Evolutionary conservation across 2,888 invertebrate genomes (phyloP).

Genomic region (Rhogogaster chlorosoma): DNA sequence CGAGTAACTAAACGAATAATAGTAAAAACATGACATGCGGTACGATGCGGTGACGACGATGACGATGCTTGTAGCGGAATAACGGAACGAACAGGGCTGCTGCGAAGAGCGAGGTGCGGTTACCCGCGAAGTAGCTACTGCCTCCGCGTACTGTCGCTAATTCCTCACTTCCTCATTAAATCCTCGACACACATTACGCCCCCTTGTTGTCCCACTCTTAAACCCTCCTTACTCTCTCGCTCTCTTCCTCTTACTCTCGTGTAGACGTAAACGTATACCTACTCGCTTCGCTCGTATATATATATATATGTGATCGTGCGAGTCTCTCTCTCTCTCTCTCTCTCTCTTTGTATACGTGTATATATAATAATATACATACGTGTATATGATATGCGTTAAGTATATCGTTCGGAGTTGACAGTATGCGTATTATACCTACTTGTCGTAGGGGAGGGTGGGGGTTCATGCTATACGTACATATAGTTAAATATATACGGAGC

Average conservation of each 20-base stretch:
- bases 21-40: slow-evolving; percentile 15
- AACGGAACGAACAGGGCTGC: slow-evolving; percentile 37
- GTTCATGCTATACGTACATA: not conserved
- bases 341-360: not conserved
- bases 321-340: not conserved
- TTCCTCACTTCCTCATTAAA: slow-evolving; percentile 78
- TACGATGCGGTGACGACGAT: not conserved
- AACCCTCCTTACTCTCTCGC: slow-evolving; percentile 52
- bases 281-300: not conserved
- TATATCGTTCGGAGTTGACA: not conserved
- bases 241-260: not conserved
- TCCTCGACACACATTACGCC: slow-evolving; percentile 71
- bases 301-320: not conserved
- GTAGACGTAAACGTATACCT: not conserved
- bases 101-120: not conserved
- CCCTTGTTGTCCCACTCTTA: slow-evolving; percentile 63
- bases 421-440: not conserved
- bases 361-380: not conserved
- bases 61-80: slow-evolving; percentile 34
- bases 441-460: not conserved
- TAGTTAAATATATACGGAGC: not conserved
- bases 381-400: not conserved
- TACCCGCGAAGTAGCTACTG: slow-evolving; percentile 35
- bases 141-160: slow-evolving; percentile 70
- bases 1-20: slow-evolving; percentile 28